phyloP scores from a whole-genome alignment of 2,797 vertebrate species.

The Sebastolobus alascanus region DNA sequence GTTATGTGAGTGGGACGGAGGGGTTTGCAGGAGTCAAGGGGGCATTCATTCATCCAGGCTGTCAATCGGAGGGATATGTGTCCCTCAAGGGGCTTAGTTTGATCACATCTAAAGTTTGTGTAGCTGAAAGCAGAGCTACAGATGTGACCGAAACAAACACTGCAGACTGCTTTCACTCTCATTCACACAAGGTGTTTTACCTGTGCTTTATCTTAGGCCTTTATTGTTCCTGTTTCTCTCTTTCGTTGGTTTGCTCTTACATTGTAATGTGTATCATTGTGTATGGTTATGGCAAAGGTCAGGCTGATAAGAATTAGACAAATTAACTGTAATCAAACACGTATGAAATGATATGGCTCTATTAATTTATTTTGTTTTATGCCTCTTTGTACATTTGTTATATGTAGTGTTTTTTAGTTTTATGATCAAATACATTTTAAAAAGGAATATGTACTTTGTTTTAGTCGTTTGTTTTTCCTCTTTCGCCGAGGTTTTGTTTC shows the following conservation, averaged over 20 bases:
- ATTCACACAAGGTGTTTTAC: background rate
- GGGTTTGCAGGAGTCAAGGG: background rate
- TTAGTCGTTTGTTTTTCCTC: too few relatives aligned
- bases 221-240: background rate
- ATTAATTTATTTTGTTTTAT: background rate
- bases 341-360: too few relatives aligned
- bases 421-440: background rate
- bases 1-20: background rate
- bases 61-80: conserved; percentile 6
- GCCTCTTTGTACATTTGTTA: background rate
- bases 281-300: background rate
- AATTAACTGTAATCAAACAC: too few relatives aligned
- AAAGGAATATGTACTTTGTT: background rate
- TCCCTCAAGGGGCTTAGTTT: background rate
- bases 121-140: background rate
- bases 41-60: conserved; percentile 7
- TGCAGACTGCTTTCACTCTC: background rate
- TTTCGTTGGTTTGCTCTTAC: background rate
- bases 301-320: too few relatives aligned
- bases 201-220: background rate
- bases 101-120: conserved; percentile 13
- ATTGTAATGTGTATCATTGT: too few relatives aligned
- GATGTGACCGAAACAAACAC: background rate
- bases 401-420: too few relatives aligned
- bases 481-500: too few relatives aligned